phyloP scores from a whole-genome alignment of 2,888 invertebrate species.

The Eupithecia abbreviata region DNA sequence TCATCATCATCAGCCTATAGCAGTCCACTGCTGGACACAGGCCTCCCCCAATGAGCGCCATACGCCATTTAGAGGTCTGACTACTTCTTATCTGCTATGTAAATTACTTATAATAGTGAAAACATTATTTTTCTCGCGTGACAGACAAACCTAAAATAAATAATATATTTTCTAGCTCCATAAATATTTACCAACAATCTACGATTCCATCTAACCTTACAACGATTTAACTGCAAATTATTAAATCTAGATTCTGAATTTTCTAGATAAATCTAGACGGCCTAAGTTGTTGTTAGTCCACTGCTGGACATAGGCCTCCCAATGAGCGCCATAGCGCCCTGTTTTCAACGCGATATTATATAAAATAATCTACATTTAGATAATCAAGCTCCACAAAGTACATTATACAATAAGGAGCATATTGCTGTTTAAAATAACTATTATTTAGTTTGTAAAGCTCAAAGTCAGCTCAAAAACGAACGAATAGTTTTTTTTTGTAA shows the following conservation, averaged over 20 bases:
- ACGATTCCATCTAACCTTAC: not conserved
- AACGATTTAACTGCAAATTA: not conserved
- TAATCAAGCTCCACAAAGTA: constrained; percentile 59
- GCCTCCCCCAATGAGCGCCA: too few relatives aligned
- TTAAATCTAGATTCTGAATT: not conserved
- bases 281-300: not conserved
- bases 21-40: too few relatives aligned
- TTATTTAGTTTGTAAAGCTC: constrained; percentile 79
- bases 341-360: not conserved
- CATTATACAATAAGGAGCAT: constrained; percentile 57
- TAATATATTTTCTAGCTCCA: not conserved
- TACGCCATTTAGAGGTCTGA: too few relatives aligned
- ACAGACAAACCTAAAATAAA: not conserved
- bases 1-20: too few relatives aligned
- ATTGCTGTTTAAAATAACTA: constrained; percentile 47
- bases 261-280: not conserved
- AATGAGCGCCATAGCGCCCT: too few relatives aligned
- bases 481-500: constrained; percentile 62
- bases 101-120: too few relatives aligned
- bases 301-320: too few relatives aligned
- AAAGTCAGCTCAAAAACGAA: constrained; percentile 79
- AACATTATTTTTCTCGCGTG: too few relatives aligned
- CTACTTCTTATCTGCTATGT: too few relatives aligned
- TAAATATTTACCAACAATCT: not conserved
- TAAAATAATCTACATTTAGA: constrained; percentile 11